A percentile compares a stretch with the other conserved stretches of the same genome.
These are phyloP conservation scores for Polyommatus icarus DNA, from an alignment of 2,888 invertebrate genomes.

Conservation along the genomic window DNA sequence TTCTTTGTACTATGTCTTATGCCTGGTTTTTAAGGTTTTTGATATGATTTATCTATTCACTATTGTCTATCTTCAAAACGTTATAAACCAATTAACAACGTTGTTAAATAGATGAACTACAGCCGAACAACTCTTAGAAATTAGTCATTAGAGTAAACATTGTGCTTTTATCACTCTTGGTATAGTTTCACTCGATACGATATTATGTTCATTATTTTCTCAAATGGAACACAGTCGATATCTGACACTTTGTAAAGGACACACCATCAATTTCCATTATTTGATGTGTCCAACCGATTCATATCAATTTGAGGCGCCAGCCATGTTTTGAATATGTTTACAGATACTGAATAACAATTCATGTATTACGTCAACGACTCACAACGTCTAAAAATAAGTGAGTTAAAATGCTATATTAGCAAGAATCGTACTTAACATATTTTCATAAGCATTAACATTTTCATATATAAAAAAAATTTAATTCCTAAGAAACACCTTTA, in stretches of 20 bases:
- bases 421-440: too few species aligned
- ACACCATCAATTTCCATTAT: slow-evolving; percentile 4
- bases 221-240: background rate
- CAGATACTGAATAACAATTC: slow-evolving; percentile 2
- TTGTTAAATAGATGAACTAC: too few species aligned
- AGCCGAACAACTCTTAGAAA: too few species aligned
- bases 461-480: too few species aligned
- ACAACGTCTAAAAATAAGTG: background rate
- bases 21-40: background rate
- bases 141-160: too few species aligned
- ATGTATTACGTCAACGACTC: background rate
- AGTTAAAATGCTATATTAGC: too few species aligned
- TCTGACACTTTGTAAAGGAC: background rate
- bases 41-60: too few species aligned
- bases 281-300: slow-evolving; percentile 16
- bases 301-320: background rate
- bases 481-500: too few species aligned
- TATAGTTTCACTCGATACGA: background rate
- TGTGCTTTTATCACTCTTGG: background rate
- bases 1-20: background rate
- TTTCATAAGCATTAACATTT: too few species aligned
- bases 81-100: too few species aligned
- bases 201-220: background rate
- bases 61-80: too few species aligned
- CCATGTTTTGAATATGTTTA: slow-evolving; percentile 11